phyloP scores from a whole-genome alignment of 23 tunicate genomes.

The Halocynthia roretzi region DNA sequence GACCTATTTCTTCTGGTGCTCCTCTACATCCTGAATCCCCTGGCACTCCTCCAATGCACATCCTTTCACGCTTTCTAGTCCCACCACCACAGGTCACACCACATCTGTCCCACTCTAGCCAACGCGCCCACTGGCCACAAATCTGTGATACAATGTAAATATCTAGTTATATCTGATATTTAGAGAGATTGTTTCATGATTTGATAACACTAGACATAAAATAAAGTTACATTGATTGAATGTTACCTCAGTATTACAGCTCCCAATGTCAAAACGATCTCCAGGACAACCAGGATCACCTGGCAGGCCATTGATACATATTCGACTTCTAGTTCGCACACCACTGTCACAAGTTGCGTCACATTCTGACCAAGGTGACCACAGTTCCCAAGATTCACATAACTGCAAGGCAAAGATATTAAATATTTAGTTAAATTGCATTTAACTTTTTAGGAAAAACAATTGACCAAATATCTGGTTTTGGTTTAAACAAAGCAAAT shows the following conservation, averaged over 20 bases:
- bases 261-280: slow-evolving; percentile 23
- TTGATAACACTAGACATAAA: no score
- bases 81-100: slow-evolving; percentile 32
- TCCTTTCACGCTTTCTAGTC: slow-evolving; percentile 8
- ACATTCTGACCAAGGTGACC: slow-evolving; percentile 22
- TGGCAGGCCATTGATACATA: slow-evolving; percentile 35
- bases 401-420: not conserved
- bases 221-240: no score
- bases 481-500: no score
- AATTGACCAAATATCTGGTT: no score
- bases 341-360: slow-evolving; percentile 33
- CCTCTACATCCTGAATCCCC: slow-evolving; percentile 90
- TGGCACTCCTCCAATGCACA: slow-evolving; percentile 36
- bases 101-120: slow-evolving; percentile 19
- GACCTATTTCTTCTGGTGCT: slow-evolving; percentile 22
- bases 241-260: slow-evolving; percentile 47
- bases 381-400: slow-evolving; percentile 17
- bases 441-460: no score
- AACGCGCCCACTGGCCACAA: slow-evolving; percentile 12
- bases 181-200: no score
- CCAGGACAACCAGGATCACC: slow-evolving; percentile 87
- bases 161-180: no score
- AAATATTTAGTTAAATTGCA: no score
- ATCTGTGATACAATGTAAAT: not conserved
- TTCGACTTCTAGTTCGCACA: slow-evolving; percentile 12